phyloP scores from a whole-genome alignment of 1,140 invertebrate species.

The Drosophila pectinifera region DNA sequence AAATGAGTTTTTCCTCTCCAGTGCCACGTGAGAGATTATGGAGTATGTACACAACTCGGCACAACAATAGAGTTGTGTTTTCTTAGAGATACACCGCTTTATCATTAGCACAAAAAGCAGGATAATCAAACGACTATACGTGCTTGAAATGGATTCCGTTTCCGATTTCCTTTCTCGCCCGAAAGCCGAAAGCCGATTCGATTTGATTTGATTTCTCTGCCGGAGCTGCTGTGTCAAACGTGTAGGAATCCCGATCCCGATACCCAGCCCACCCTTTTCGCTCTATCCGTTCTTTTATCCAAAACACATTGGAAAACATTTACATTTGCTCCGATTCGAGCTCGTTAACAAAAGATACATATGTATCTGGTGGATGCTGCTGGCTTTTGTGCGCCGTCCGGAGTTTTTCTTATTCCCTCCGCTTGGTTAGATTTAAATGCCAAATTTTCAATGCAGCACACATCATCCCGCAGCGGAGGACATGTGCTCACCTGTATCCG shows the following conservation, averaged over 20 bases:
- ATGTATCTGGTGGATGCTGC: slow-evolving; percentile 68
- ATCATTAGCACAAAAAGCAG: slow-evolving; percentile 52
- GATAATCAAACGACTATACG: slow-evolving; percentile 75
- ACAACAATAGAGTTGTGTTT: slow-evolving; percentile 15
- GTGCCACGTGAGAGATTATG: slow-evolving; percentile 50
- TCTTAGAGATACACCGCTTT: slow-evolving; percentile 19
- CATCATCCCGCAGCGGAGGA: slow-evolving; percentile 39
- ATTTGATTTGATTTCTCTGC: slow-evolving; percentile 73
- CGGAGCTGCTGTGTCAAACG: slow-evolving; percentile 41
- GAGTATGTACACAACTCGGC: slow-evolving; percentile 14
- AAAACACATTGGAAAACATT: slow-evolving; percentile 59
- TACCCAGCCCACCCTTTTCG: neutral
- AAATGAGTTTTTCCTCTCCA: slow-evolving; percentile 43
- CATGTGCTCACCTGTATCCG: slow-evolving; percentile 48
- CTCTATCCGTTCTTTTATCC: no score
- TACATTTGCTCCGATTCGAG: slow-evolving; percentile 66
- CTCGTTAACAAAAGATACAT: slow-evolving; percentile 81
- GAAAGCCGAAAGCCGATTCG: slow-evolving; percentile 47
- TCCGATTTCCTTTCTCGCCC: slow-evolving; percentile 28
- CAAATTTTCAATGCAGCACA: slow-evolving; percentile 77
- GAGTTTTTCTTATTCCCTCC: slow-evolving; percentile 44
- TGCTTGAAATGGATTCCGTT: slow-evolving; percentile 72
- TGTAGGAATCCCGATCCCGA: slow-evolving; percentile 29
- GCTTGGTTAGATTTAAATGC: slow-evolving; percentile 80
- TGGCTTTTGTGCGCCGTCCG: slow-evolving; percentile 41